Base-by-base conservation (phyloP, 2,113 vertebrate genomes). In the Tichodroma muraria region DNA sequence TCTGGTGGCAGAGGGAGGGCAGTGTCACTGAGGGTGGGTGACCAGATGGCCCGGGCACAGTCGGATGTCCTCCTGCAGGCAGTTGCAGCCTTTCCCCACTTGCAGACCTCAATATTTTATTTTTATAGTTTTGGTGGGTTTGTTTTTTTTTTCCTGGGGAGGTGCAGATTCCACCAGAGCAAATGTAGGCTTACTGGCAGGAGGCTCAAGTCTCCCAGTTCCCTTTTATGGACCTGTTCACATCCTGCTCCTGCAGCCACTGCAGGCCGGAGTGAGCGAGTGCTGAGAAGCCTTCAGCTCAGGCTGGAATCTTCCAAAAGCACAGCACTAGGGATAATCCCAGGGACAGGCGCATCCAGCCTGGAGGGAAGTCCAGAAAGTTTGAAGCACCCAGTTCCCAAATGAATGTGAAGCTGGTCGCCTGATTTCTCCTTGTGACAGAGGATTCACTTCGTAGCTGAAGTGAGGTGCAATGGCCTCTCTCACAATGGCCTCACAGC, bases 141-240 rank as follows among this genome's bases (percentile, higher is more conserved):
- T 19, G 35, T 11, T 56, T 73, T 73, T 44, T 31, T 27, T 15
- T 7, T 2, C 3, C 80, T 0, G 0, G 27, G 84, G 92, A 91
- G 85, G 92, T 94, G 63, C 16, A 1, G 92, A 94, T 95, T 96
- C 93, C 93, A 93, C 50, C 1, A 2, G 75, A 88, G 88, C 93
- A 91, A 88, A 72, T 88, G 93, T 15, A 20, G 89, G 40, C 53
- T 95, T 0, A 2, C 61, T 71, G 88, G 90, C 88, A 53, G 79
- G 85, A 96, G 95, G 79, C 71, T 94, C 1, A 1, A 6, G 10
- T 68, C 93, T 96, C 82, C 90, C 59, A 7, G 88, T 93, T 91
- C 57, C 95, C 96, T 96, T 96, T 95, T 95, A 94, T 94, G 95
- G 96, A 40, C n/a, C 92, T 61, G 49, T 49, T 89, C 33, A 87